Conservation (phyloP, 2,888 invertebrate species). For the Folsomia candida region DNA sequence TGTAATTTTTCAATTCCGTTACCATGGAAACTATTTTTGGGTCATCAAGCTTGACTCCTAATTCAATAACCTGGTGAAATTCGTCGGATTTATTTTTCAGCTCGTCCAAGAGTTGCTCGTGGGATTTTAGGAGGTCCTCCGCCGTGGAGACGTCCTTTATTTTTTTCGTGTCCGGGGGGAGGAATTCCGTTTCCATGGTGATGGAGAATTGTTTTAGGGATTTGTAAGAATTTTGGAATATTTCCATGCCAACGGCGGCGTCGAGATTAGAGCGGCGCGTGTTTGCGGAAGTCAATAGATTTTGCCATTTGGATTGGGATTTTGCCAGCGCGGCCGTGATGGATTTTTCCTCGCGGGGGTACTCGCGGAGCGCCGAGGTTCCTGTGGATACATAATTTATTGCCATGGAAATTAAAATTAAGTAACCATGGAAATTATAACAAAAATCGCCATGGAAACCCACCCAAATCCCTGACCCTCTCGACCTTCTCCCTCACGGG, state of each 20-base stretch:
- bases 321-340: not conserved
- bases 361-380: not conserved
- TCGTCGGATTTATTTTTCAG: constrained; percentile 86
- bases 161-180: constrained; percentile 52
- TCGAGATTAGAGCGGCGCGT: not conserved
- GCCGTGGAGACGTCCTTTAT: constrained; percentile 91
- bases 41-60: constrained; percentile 33
- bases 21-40: constrained; percentile 52
- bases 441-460: too few species aligned
- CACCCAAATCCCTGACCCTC: constrained; percentile 61
- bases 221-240: not conserved
- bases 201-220: not conserved
- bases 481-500: constrained; percentile 89
- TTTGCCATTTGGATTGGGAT: not conserved
- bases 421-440: too few species aligned
- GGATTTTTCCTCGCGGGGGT: not conserved
- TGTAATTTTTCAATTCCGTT: constrained; percentile 69
- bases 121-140: constrained; percentile 81
- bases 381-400: too few species aligned
- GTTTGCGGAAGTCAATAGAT: not conserved
- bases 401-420: too few species aligned
- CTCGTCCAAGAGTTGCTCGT: constrained; percentile 86
- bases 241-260: not conserved
- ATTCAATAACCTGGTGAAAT: constrained; percentile 41
- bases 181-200: not conserved